Base-by-base conservation (phyloP, 2,113 vertebrate species). In the Bujurquina vittata region DNA sequence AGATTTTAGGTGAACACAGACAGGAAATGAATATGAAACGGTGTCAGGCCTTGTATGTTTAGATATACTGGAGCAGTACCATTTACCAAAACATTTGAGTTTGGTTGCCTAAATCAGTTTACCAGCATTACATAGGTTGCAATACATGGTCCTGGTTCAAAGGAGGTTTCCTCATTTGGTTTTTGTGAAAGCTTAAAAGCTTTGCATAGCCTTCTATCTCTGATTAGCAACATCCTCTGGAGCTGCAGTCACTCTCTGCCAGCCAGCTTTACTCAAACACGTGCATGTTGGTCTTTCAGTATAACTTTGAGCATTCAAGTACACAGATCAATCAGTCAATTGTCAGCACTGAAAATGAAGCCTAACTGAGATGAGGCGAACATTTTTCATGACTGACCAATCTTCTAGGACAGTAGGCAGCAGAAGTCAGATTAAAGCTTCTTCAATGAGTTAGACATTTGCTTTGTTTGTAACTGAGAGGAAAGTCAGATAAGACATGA, bases 131-230 rank as follows among this genome's bases (percentile, higher is more conserved):
- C 61, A 31, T 14, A 69, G 55, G 43, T 65, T 62, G 3, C 29
- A 62, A n/a, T 52, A 15, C 46, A 20, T 26, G 76, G 46, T 58
- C 10, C 46, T 54, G 54, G 58, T 43, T 43, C 75, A 29, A 11
- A 37, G 65, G 15, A 31, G 3, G 10, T 80, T 77, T 79, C 22
- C 72, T 61, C 3, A 3, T 84, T 65, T 79, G 77, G 67, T 79
- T 77, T n/a, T 61, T 77, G 61, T 77, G 18, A 79, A 86, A 79
- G 80, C 75, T 88, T 86, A 84, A 86, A 82, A 75, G 88, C 84
- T 89, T 78, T 85, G 49, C 67, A 60, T 58, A 31, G 58, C 56
- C 75, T 74, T n/a, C n/a, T 72, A 52, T 85, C 72, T 79, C 26
- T 88, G 89, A 89, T 84, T 74, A 89, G 58, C 75, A 5, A 80